Percentiles rank a stretch among this genome's conserved stretches.
These are phyloP conservation scores for Orgyia antiqua DNA, from an alignment of 2,888 invertebrate species.

Conservation along the genomic window DNA sequence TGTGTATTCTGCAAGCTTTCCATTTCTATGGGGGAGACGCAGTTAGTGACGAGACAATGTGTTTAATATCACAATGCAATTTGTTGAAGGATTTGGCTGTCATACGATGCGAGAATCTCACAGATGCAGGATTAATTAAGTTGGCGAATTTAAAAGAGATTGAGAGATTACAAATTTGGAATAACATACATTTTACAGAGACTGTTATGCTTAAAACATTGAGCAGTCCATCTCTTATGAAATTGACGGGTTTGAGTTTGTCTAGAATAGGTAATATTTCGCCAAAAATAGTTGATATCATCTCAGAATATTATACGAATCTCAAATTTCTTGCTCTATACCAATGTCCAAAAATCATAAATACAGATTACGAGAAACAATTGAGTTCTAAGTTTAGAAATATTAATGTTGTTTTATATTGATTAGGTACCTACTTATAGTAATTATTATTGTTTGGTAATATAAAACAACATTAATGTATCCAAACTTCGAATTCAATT, in stretches of 20 bases:
- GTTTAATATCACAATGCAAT: conserved; percentile 49
- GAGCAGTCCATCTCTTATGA: conserved; percentile 41
- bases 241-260: conserved; percentile 56
- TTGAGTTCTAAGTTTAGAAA: conserved; percentile 62
- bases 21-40: conserved; percentile 60
- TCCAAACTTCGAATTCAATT: too few relatives aligned
- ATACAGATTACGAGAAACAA: conserved; percentile 61
- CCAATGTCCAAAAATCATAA: conserved; percentile 59
- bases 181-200: conserved; percentile 59
- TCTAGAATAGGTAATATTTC: conserved; percentile 60
- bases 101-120: conserved; percentile 58
- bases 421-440: too few relatives aligned
- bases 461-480: too few relatives aligned
- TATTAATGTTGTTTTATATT: conserved; percentile 63
- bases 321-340: conserved; percentile 64
- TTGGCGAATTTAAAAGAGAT: conserved; percentile 43
- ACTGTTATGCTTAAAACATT: conserved; percentile 44
- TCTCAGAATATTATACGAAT: conserved; percentile 60
- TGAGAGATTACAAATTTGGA: conserved; percentile 63
- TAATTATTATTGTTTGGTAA: not conserved
- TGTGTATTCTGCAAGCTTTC: conserved; percentile 43
- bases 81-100: conserved; percentile 57
- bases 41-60: conserved; percentile 52
- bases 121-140: conserved; percentile 49
- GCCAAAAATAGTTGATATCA: conserved; percentile 55